A percentile compares a stretch with the other conserved stretches of the same genome.
Conservation (phyloP, 1,140 invertebrate genomes). For the Aporrectodea caliginosa region DNA sequence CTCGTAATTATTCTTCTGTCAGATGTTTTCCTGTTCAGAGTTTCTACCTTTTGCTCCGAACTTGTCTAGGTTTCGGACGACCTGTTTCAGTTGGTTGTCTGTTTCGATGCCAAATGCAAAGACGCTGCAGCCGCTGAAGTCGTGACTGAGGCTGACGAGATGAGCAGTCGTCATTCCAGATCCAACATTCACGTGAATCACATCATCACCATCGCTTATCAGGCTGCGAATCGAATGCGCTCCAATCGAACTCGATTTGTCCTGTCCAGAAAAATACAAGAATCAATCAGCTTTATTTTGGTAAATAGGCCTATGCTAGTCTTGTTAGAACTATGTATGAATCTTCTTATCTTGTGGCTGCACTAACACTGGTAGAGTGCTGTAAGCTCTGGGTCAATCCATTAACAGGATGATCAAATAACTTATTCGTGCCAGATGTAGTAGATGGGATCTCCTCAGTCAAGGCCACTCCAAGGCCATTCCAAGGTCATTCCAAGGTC, state of each 20-base stretch:
- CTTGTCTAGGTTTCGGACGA: slow-evolving; percentile 39
- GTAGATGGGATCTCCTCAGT: not conserved
- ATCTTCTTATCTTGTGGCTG: too few relatives aligned
- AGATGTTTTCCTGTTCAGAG: too few relatives aligned
- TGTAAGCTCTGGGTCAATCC: too few relatives aligned
- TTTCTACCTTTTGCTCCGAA: slow-evolving; percentile 44
- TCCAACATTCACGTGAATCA: slow-evolving; percentile 45
- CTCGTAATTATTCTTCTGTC: too few relatives aligned
- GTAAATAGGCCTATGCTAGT: not conserved
- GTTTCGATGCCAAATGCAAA: slow-evolving; percentile 38
- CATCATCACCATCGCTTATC: slow-evolving; percentile 42
- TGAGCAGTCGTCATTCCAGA: slow-evolving; percentile 44
- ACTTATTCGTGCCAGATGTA: not conserved
- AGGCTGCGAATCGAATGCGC: slow-evolving; percentile 43
- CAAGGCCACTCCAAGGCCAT: too few relatives aligned
- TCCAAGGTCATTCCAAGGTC: too few relatives aligned
- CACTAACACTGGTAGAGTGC: too few relatives aligned
- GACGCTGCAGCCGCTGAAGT: slow-evolving; percentile 32
- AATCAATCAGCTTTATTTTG: not conserved
- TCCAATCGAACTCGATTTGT: slow-evolving; percentile 49
- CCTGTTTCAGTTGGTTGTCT: slow-evolving; percentile 31
- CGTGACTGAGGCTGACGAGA: slow-evolving; percentile 41
- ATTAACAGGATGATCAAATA: not conserved
- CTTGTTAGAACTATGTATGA: too few relatives aligned
- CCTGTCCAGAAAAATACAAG: slow-evolving; percentile 34